Base-by-base conservation (phyloP, 2,888 invertebrate species). In the Acleris literana region DNA sequence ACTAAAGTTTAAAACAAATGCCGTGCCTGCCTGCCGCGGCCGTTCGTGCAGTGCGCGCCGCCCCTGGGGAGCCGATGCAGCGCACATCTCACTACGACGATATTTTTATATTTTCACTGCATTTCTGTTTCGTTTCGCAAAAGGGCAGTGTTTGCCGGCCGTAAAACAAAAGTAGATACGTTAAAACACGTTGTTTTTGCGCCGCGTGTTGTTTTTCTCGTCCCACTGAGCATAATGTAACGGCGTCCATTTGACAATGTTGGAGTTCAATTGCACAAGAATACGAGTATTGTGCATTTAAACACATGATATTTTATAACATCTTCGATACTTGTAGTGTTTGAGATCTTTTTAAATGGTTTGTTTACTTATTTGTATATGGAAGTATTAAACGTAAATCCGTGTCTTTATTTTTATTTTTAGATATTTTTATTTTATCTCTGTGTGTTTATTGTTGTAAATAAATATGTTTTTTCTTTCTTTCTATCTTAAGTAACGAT, bases 51-150 rank as follows among this genome's bases (percentile, higher is more conserved):
- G 66, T 63, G 66, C 65, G 81, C 75, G 84, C 80, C 67, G 70
- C 70, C 83, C 83, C 70, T 69, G 77, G 83, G 84, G 82, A 81
- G 64, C 72, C 75, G 70, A 79, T 85, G 85, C 83, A 82, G 79
- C 78, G 79, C 79, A 78, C 81, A 82, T 83, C 79, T 81, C 83
- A 76, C 81, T 81, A 76, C 77, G 74, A 76, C 78, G 79, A 85
- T 82, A 85, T 87, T 87, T 87, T 86, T 85, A 87, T 84, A 85
- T 86, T 85, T 86, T 80, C 81, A 82, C 78, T 84, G 81, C 80
- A 84, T 82, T 85, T 82, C 79, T 78, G 80, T 81, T 76, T 72
- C 71, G 74, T 78, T 76, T 77, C 77, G 75, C 78, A 81, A 86
- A 84, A 85, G 80, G 76, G 78, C 78, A 74, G 71, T 78, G 78